Percentiles rank a stretch among this genome's conserved stretches.
Conservation (phyloP, 2,888 invertebrate species). For the Brachypalpus laphriformis region DNA sequence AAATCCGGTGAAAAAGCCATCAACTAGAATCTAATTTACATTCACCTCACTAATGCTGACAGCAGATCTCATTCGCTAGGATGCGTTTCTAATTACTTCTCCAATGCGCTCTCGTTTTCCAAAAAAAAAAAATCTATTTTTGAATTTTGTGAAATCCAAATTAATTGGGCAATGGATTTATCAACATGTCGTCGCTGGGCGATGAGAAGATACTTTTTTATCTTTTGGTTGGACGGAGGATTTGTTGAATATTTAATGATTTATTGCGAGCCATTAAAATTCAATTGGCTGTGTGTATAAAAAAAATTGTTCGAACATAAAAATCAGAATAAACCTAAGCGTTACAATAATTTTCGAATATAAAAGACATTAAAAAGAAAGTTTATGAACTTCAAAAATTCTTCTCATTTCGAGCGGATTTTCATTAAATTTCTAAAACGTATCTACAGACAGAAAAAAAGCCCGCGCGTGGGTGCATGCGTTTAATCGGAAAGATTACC, state of each 20-base stretch:
- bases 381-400: neutral
- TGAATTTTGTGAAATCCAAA: slow-evolving; percentile 31
- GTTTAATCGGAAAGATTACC: too few relatives aligned
- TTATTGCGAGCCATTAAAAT: slow-evolving; percentile 5
- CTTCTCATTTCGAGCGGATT: too few relatives aligned
- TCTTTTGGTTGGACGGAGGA: neutral
- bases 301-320: neutral
- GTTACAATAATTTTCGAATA: neutral
- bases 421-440: neutral
- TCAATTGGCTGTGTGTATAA: slow-evolving; percentile 23
- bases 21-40: slow-evolving; percentile 64
- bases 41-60: slow-evolving; percentile 67
- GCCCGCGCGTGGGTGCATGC: too few relatives aligned
- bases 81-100: slow-evolving; percentile 56
- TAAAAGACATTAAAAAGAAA: neutral
- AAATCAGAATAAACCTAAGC: slow-evolving; percentile 1
- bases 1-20: slow-evolving; percentile 28
- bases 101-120: slow-evolving; percentile 19
- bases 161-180: slow-evolving; percentile 65
- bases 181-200: slow-evolving; percentile 24
- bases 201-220: neutral
- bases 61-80: slow-evolving; percentile 52
- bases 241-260: slow-evolving; percentile 34
- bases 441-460: neutral
- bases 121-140: slow-evolving; percentile 28